Percentiles rank a stretch among this genome's conserved stretches.
Evolutionary conservation across 2,888 invertebrate genomes (phyloP).

Genomic region (Andricus curvator): DNA sequence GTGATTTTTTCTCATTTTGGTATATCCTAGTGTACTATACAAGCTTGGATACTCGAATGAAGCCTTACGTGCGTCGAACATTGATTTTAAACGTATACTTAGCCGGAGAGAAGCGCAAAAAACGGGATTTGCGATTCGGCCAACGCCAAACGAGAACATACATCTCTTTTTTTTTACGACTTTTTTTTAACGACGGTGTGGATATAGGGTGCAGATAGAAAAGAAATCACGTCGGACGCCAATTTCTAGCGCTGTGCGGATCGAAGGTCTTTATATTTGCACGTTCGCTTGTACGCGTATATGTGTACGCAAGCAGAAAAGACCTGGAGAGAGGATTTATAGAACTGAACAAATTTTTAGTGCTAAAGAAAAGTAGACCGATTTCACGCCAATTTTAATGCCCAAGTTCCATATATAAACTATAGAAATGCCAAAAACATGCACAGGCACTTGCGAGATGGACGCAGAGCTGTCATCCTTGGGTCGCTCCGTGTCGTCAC

Average conservation of each 20-base stretch:
- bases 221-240: slow-evolving; percentile 40
- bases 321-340: slow-evolving; percentile 18
- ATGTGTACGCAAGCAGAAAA: slow-evolving; percentile 37
- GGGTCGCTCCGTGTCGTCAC: too few relatives aligned
- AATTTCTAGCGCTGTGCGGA: slow-evolving; percentile 29
- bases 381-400: background rate
- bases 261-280: slow-evolving; percentile 37
- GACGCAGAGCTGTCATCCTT: too few relatives aligned
- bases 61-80: slow-evolving; percentile 71
- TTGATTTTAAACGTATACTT: slow-evolving; percentile 70
- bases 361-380: background rate
- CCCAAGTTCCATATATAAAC: background rate
- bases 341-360: slow-evolving; percentile 19
- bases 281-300: slow-evolving; percentile 13
- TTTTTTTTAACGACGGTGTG: slow-evolving; percentile 13
- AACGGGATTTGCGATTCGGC: slow-evolving; percentile 40
- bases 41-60: slow-evolving; percentile 43
- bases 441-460: too few relatives aligned
- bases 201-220: slow-evolving; percentile 38
- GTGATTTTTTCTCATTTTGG: background rate
- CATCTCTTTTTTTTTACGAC: slow-evolving; percentile 1
- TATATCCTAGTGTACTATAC: slow-evolving; percentile 8
- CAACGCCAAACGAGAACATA: slow-evolving; percentile 29
- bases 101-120: slow-evolving; percentile 48
- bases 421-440: background rate